These are phyloP conservation scores for Trypoxylon attenuatum DNA, from an alignment of 2,888 invertebrate species.

Conservation along the genomic window DNA sequence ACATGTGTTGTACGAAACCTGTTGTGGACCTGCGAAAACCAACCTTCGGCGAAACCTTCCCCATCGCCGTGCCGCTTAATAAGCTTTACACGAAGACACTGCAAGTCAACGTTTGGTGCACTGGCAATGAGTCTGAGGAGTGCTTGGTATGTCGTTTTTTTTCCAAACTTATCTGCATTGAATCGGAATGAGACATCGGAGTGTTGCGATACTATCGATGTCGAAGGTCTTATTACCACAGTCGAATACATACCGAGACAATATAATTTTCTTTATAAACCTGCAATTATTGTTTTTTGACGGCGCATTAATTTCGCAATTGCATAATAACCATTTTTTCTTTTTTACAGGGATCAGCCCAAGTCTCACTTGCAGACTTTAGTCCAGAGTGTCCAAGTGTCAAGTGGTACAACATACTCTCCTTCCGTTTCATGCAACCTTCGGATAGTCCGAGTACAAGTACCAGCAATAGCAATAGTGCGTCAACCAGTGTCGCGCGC, in stretches of 20 bases:
- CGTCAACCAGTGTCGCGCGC: slow-evolving; percentile 45
- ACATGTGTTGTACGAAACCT: slow-evolving; percentile 82
- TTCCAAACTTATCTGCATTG: background rate
- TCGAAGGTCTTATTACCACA: too few species aligned
- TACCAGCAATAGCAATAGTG: slow-evolving; percentile 50
- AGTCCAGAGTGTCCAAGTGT: slow-evolving; percentile 87
- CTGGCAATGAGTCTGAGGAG: slow-evolving; percentile 83
- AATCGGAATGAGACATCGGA: slow-evolving; percentile 1
- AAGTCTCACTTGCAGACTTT: slow-evolving; percentile 97
- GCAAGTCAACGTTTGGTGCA: slow-evolving; percentile 91
- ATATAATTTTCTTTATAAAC: too few species aligned
- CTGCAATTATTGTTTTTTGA: too few species aligned
- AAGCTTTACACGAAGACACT: slow-evolving; percentile 91
- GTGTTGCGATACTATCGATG: too few species aligned
- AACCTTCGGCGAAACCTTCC: slow-evolving; percentile 86
- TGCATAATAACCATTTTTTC: background rate
- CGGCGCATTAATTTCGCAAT: too few species aligned
- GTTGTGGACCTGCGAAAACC: slow-evolving; percentile 84
- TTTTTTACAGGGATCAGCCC: slow-evolving; percentile 91
- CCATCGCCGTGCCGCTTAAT: slow-evolving; percentile 83
- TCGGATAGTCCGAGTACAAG: slow-evolving; percentile 69
- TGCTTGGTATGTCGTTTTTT: slow-evolving; percentile 84
- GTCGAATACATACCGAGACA: too few species aligned
- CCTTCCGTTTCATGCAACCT: slow-evolving; percentile 85
- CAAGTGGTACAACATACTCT: slow-evolving; percentile 97